These are phyloP conservation scores for Cynodonichthys magdalenae DNA, from an alignment of 2,797 vertebrate genomes.

Conservation along the genomic window DNA sequence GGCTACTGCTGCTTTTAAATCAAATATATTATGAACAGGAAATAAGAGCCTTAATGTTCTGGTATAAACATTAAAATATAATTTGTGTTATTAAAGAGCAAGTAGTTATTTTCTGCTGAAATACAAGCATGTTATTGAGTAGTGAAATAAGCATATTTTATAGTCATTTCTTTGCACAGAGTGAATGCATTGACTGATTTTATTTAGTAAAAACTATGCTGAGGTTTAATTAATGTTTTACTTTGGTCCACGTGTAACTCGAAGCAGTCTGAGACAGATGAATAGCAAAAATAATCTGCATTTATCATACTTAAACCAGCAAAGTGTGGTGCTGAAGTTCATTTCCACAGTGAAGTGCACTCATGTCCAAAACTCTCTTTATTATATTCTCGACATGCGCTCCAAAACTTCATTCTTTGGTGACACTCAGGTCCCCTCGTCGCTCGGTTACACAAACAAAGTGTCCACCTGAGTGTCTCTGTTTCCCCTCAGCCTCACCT, in stretches of 20 bases:
- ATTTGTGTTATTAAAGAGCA: too few species aligned
- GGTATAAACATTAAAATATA: too few species aligned
- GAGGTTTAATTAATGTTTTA: neutral
- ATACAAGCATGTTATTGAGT: too few species aligned
- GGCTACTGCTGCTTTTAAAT: neutral
- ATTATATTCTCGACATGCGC: constrained; percentile 5
- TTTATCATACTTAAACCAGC: constrained; percentile 48
- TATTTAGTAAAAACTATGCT: neutral
- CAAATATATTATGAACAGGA: neutral
- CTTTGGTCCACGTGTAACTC: neutral
- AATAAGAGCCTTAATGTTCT: neutral
- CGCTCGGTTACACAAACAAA: constrained; percentile 69
- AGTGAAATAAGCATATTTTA: too few species aligned
- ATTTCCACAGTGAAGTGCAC: neutral
- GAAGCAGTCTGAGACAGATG: neutral
- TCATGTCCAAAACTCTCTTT: constrained; percentile 4
- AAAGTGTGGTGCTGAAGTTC: constrained; percentile 67
- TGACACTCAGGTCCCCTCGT: constrained; percentile 58
- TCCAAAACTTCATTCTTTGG: constrained; percentile 28
- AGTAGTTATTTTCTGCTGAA: too few species aligned
- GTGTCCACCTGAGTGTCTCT: constrained; percentile 55
- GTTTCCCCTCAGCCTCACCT: constrained; percentile 68
- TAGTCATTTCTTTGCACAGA: too few species aligned
- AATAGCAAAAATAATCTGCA: neutral
- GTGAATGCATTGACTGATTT: neutral